These are phyloP conservation scores for Tamias sibiricus DNA, from an alignment of 2,113 vertebrate genomes.

Conservation along the genomic window DNA sequence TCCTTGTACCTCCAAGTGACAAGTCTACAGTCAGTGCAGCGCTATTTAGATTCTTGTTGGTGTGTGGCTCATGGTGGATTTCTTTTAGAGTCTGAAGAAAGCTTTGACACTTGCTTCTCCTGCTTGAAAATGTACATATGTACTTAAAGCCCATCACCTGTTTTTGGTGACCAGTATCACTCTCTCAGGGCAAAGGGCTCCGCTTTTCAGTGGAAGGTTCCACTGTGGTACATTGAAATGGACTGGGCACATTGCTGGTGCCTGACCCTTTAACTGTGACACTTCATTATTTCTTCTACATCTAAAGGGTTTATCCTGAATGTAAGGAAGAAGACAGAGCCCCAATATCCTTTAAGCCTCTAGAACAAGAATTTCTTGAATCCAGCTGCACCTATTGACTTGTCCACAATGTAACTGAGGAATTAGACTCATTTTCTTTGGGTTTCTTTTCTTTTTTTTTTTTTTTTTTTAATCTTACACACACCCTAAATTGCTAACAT, in stretches of 20 bases:
- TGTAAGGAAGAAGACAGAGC: background rate
- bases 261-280: no score
- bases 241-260: no score
- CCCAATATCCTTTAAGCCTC: background rate
- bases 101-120: background rate
- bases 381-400: background rate
- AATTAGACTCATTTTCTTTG: background rate
- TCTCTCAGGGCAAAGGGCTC: background rate
- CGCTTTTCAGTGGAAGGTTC: no score
- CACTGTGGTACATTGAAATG: no score
- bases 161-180: background rate
- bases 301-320: background rate
- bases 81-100: background rate
- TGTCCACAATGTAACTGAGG: background rate
- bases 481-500: background rate
- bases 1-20: background rate
- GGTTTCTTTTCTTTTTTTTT: background rate
- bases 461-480: background rate
- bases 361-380: background rate
- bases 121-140: background rate
- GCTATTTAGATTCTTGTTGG: background rate
- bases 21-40: background rate
- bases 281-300: background rate
- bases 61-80: accelerated
- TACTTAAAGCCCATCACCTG: background rate